These are phyloP conservation scores for Coregonus clupeaformis DNA, from an alignment of 2,113 vertebrate species.

Conservation along the genomic window DNA sequence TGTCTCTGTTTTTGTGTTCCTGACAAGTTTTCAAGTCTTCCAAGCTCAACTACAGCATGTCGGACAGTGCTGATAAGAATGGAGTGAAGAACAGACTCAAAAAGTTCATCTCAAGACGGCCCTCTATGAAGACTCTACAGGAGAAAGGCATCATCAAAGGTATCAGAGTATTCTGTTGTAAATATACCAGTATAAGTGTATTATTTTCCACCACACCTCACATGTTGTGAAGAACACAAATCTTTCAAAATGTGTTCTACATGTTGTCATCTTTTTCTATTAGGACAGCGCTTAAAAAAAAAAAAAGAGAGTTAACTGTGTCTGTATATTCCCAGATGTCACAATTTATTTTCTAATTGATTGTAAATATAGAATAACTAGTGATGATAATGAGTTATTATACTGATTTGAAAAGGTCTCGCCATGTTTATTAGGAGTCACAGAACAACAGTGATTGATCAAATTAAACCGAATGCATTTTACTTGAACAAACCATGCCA, in stretches of 20 bases:
- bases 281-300: neutral
- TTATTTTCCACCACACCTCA: too few species aligned
- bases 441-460: slow-evolving; percentile 38
- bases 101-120: slow-evolving; percentile 88
- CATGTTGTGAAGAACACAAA: neutral
- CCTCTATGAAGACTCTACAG: slow-evolving; percentile 86
- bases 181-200: neutral
- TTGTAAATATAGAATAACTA: neutral
- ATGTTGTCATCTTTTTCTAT: neutral
- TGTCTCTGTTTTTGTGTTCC: slow-evolving; percentile 12
- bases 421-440: slow-evolving; percentile 5
- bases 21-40: slow-evolving; percentile 70
- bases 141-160: slow-evolving; percentile 91
- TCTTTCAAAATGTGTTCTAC: neutral
- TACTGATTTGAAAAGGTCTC: slow-evolving; percentile 12
- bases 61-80: slow-evolving; percentile 83
- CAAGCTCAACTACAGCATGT: slow-evolving; percentile 84
- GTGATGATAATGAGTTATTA: neutral
- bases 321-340: neutral
- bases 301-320: neutral
- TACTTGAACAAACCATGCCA: slow-evolving; percentile 22
- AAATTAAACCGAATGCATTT: slow-evolving; percentile 18
- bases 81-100: slow-evolving; percentile 86
- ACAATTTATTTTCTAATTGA: slow-evolving; percentile 6
- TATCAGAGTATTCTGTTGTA: slow-evolving; percentile 39